These are phyloP conservation scores for Cyclophora punctaria DNA, from an alignment of 2,888 invertebrate genomes.

Conservation along the genomic window DNA sequence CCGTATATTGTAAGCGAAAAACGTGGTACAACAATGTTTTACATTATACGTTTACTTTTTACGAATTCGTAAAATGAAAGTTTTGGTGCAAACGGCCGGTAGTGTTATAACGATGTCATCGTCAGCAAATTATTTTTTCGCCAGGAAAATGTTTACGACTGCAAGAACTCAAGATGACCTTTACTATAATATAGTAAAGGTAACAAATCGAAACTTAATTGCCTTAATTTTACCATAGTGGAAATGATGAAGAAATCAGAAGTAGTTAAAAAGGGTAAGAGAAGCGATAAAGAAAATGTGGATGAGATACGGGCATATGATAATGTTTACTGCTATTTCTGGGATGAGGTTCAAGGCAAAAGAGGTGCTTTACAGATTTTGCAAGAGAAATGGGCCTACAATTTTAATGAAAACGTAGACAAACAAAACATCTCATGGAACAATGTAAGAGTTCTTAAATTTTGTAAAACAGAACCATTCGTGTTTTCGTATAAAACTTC, in stretches of 20 bases:
- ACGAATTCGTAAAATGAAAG: no score
- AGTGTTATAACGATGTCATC: no score
- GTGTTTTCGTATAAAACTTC: constrained; percentile 10
- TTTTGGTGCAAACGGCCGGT: no score
- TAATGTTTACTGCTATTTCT: constrained; percentile 1
- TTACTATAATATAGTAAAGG: no score
- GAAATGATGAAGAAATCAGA: background rate
- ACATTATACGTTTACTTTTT: no score
- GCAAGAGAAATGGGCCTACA: constrained; percentile 16
- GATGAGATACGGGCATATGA: background rate
- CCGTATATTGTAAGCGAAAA: no score
- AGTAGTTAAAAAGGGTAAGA: no score
- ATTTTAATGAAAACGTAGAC: constrained; percentile 5
- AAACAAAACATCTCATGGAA: constrained; percentile 2
- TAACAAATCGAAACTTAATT: constrained; percentile 10
- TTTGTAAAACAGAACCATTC: constrained; percentile 6
- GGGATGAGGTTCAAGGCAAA: background rate
- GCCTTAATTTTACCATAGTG: constrained; percentile 1
- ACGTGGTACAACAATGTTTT: no score
- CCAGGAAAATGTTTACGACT: no score
- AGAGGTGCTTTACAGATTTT: background rate
- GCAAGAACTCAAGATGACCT: no score
- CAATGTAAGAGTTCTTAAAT: constrained; percentile 4
- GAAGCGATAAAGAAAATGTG: background rate
- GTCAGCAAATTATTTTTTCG: no score